Conservation (phyloP, 2,797 vertebrate genomes). For the Myotis pilosus region DNA sequence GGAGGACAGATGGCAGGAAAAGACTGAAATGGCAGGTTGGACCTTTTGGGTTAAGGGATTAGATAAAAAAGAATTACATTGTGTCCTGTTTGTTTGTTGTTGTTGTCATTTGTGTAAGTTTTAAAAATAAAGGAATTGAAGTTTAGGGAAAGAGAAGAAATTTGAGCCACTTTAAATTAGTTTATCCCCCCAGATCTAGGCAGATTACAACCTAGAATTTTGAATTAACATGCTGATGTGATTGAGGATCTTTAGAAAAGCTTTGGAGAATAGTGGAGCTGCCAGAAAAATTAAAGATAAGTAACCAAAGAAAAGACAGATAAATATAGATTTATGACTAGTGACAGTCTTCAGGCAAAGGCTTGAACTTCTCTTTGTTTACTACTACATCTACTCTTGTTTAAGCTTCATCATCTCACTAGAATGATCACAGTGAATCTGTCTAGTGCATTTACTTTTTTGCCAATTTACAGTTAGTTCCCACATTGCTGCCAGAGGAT, state of each 20-base stretch:
- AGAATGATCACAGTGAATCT: background rate
- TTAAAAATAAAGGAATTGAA: background rate
- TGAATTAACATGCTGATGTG: background rate
- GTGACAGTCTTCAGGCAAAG: background rate
- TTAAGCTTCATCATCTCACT: background rate
- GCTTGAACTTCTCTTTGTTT: background rate
- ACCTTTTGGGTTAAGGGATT: background rate
- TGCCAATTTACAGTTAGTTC: background rate
- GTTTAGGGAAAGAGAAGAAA: background rate
- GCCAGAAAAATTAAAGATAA: background rate
- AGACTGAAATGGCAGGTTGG: background rate
- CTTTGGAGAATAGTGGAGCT: background rate
- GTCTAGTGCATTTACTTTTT: background rate
- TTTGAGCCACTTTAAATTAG: background rate
- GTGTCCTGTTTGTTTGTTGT: background rate
- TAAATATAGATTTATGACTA: background rate
- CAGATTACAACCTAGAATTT: background rate
- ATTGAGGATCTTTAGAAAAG: slow-evolving; percentile 7
- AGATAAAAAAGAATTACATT: background rate
- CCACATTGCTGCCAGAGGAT: background rate
- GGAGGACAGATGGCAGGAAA: background rate
- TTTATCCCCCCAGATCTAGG: background rate
- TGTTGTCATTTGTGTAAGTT: background rate
- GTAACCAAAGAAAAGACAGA: background rate
- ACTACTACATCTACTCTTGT: background rate